phyloP scores from a whole-genome alignment of 2,113 vertebrate species.

The Pyxicephalus adspersus region DNA sequence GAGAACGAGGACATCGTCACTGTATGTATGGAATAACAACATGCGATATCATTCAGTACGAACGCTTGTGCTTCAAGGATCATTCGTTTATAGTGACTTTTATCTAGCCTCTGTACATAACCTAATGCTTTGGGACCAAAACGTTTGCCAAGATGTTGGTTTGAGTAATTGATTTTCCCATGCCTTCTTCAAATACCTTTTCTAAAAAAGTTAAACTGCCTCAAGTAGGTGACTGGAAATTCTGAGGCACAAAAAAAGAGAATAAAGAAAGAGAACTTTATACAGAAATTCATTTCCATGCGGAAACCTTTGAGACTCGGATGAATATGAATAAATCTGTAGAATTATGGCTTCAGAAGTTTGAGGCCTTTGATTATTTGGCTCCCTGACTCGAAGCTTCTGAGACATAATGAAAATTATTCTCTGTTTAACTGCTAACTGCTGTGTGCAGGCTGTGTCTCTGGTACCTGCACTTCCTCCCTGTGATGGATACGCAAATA shows the following conservation, averaged over 20 bases:
- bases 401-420: slow-evolving; percentile 18
- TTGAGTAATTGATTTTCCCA: slow-evolving; percentile 20
- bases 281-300: slow-evolving; percentile 22
- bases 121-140: too few species aligned
- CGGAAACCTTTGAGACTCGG: slow-evolving; percentile 17
- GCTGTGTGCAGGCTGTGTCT: slow-evolving; percentile 5
- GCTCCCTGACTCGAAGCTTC: slow-evolving; percentile 21
- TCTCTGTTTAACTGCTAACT: slow-evolving; percentile 37
- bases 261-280: not conserved
- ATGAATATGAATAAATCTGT: slow-evolving; percentile 38
- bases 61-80: too few species aligned
- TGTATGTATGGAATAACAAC: too few species aligned
- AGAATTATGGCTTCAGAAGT: slow-evolving; percentile 17
- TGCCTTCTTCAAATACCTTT: not conserved
- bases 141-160: not conserved
- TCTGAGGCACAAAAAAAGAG: not conserved
- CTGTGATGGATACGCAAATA: not conserved
- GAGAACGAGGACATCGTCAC: too few species aligned
- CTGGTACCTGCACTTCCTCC: not conserved
- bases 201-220: slow-evolving; percentile 17
- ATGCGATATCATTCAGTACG: too few species aligned
- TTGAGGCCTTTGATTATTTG: slow-evolving; percentile 19
- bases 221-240: slow-evolving; percentile 3
- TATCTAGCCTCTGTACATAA: too few species aligned
- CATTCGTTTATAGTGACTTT: too few species aligned